phyloP scores from a whole-genome alignment of 2,113 vertebrate genomes.

The Sylvicapra grimmia region DNA sequence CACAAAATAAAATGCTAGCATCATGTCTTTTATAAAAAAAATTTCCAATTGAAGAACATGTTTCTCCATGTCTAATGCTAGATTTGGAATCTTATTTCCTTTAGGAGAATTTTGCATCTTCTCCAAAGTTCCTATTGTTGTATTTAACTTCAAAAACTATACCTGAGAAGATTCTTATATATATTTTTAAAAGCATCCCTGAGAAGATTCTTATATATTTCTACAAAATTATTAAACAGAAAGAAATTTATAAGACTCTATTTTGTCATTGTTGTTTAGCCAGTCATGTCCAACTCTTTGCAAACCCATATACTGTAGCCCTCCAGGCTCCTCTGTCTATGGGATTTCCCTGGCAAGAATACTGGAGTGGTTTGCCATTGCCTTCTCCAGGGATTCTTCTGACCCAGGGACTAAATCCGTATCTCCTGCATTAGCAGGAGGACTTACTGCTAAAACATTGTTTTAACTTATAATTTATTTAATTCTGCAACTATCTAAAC shows the following conservation, averaged over 20 bases:
- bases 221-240: background rate
- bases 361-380: background rate
- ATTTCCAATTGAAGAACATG: background rate
- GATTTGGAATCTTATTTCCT: background rate
- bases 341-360: background rate
- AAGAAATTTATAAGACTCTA: background rate
- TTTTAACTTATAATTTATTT: background rate
- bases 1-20: background rate
- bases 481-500: background rate
- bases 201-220: background rate
- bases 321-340: background rate
- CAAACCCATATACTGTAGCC: background rate
- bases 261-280: background rate
- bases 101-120: background rate
- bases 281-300: background rate
- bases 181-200: background rate
- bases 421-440: background rate
- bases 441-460: background rate
- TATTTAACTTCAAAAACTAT: background rate
- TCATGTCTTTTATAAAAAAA: background rate
- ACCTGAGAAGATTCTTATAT: background rate
- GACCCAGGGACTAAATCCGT: background rate
- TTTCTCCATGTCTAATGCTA: background rate
- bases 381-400: background rate
- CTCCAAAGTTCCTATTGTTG: background rate